These are phyloP conservation scores for Anagyrus pseudococci DNA, from an alignment of 2,888 invertebrate species.

Conservation along the genomic window DNA sequence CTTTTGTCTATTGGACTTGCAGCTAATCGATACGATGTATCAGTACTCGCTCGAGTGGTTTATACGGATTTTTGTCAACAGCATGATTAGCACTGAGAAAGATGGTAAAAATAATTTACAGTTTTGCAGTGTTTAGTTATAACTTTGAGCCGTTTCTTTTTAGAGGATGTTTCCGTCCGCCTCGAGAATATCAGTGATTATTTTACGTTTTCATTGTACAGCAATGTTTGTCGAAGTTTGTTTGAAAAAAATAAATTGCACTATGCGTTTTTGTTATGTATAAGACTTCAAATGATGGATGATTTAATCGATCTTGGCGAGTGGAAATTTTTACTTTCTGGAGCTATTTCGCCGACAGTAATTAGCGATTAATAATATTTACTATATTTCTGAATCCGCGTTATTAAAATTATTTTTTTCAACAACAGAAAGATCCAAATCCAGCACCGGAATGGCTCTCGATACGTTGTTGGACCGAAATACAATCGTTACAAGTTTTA, in stretches of 20 bases:
- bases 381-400: neutral
- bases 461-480: conserved; percentile 79
- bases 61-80: conserved; percentile 77
- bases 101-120: conserved; percentile 63
- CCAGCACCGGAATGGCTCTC: conserved; percentile 85
- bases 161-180: conserved; percentile 24
- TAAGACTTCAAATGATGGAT: conserved; percentile 71
- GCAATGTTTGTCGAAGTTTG: conserved; percentile 87
- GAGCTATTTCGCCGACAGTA: conserved; percentile 66
- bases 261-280: conserved; percentile 79
- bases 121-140: neutral
- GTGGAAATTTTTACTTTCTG: conserved; percentile 80
- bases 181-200: conserved; percentile 80
- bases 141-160: neutral
- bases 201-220: conserved; percentile 83
- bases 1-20: conserved; percentile 86
- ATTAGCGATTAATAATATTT: neutral
- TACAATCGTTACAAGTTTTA: conserved; percentile 75
- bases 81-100: conserved; percentile 75
- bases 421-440: conserved; percentile 67
- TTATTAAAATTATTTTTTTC: conserved; percentile 1
- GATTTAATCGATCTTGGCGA: conserved; percentile 69
- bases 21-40: conserved; percentile 93
- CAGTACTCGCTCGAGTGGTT: conserved; percentile 95
- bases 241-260: conserved; percentile 89